phyloP scores from a whole-genome alignment of 2,113 vertebrate species.

The Octodon degus region DNA sequence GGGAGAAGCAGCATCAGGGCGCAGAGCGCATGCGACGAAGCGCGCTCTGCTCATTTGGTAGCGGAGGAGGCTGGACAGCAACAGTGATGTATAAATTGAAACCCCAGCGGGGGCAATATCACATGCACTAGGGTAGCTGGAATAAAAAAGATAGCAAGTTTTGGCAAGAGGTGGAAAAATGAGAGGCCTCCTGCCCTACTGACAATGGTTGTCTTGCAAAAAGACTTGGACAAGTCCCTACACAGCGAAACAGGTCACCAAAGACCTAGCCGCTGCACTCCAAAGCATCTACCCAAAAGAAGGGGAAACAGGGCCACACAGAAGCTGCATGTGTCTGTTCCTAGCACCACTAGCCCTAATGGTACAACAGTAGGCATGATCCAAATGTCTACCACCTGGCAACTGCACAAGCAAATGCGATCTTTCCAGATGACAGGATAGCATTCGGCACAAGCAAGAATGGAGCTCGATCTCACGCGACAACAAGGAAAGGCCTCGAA shows the following conservation, averaged over 20 bases:
- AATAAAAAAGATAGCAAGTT: background rate
- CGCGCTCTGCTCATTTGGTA: background rate
- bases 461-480: background rate
- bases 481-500: background rate
- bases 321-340: background rate
- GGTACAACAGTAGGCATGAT: background rate
- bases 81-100: background rate
- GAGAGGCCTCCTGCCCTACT: background rate
- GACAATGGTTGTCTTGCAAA: background rate
- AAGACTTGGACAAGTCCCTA: background rate
- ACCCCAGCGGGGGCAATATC: background rate
- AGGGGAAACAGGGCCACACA: background rate
- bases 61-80: background rate
- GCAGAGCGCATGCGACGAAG: no score
- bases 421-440: background rate
- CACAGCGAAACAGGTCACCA: background rate
- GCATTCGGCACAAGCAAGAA: background rate
- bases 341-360: background rate
- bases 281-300: background rate
- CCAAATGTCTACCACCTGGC: background rate
- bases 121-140: background rate
- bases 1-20: background rate
- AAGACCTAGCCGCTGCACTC: background rate
- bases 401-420: background rate
- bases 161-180: background rate